Percentiles rank a stretch among this genome's conserved stretches.
phyloP scores from a whole-genome alignment of 2,888 invertebrate species.

The Drosophila meridiana region DNA sequence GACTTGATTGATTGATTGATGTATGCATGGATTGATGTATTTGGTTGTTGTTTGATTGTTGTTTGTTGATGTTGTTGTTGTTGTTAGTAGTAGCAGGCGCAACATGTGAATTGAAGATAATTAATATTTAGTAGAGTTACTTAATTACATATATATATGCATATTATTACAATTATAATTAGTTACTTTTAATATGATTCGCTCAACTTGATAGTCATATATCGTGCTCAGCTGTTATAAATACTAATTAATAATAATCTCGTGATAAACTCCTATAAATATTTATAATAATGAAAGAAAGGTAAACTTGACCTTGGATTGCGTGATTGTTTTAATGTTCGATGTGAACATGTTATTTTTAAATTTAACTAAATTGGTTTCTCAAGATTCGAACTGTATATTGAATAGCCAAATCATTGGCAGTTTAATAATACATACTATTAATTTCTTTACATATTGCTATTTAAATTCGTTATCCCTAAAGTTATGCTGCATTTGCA shows the following conservation, averaged over 20 bases:
- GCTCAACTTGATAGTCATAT: constrained; percentile 15
- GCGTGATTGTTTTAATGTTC: background rate
- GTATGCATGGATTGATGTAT: constrained; percentile 37
- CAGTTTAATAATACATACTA: too few relatives aligned
- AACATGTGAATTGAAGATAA: constrained; percentile 68
- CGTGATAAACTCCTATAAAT: constrained; percentile 3
- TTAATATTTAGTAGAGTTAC: constrained; percentile 36
- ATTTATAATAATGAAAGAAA: background rate
- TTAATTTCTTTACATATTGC: background rate
- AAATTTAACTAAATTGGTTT: background rate
- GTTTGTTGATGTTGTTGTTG: constrained; percentile 39
- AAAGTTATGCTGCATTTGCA: background rate
- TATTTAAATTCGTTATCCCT: background rate
- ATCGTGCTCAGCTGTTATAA: constrained; percentile 1
- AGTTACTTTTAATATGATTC: constrained; percentile 21
- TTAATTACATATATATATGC: constrained; percentile 16
- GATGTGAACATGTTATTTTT: background rate
- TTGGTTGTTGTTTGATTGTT: constrained; percentile 23
- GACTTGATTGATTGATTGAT: constrained; percentile 73
- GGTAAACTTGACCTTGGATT: background rate
- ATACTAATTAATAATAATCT: background rate
- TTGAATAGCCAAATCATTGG: background rate
- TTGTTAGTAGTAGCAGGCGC: constrained; percentile 61
- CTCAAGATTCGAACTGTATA: background rate
- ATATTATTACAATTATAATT: constrained; percentile 25